Evolutionary conservation across 2,797 vertebrate genomes (phyloP).

Genomic region (Gila robusta): DNA sequence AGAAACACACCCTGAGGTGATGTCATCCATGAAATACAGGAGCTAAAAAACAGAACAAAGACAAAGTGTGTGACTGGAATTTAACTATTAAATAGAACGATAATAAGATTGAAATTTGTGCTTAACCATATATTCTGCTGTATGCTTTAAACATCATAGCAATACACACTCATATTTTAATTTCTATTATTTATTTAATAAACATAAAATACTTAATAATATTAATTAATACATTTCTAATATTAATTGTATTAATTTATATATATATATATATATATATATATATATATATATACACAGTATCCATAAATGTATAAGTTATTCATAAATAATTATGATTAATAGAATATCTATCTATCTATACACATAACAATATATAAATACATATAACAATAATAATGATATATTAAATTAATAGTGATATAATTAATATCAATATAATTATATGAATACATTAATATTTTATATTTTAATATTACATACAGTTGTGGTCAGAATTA

Average conservation of each 20-base stretch:
- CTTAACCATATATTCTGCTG: too few species aligned
- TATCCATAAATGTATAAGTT: neutral
- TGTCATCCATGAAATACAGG: constrained; percentile 36
- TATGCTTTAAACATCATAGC: neutral
- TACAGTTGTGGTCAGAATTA: too few species aligned
- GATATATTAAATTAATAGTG: neutral
- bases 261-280: too few species aligned
- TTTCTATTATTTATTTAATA: neutral
- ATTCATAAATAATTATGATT: too few species aligned
- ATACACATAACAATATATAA: too few species aligned
- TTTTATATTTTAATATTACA: too few species aligned
- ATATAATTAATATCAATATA: neutral
- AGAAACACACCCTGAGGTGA: constrained; percentile 41
- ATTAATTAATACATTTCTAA: too few species aligned
- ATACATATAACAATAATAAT: neutral
- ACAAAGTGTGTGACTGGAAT: constrained; percentile 37
- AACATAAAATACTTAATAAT: neutral
- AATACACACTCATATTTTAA: neutral
- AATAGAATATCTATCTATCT: too few species aligned
- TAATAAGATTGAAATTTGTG: neutral
- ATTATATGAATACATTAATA: neutral
- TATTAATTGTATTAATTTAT: too few species aligned
- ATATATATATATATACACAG: too few species aligned
- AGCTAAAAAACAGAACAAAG: constrained; percentile 30
- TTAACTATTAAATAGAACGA: neutral